These are phyloP conservation scores for Lordiphosa fenestrarum DNA, from an alignment of 2,888 invertebrate genomes.

Conservation along the genomic window DNA sequence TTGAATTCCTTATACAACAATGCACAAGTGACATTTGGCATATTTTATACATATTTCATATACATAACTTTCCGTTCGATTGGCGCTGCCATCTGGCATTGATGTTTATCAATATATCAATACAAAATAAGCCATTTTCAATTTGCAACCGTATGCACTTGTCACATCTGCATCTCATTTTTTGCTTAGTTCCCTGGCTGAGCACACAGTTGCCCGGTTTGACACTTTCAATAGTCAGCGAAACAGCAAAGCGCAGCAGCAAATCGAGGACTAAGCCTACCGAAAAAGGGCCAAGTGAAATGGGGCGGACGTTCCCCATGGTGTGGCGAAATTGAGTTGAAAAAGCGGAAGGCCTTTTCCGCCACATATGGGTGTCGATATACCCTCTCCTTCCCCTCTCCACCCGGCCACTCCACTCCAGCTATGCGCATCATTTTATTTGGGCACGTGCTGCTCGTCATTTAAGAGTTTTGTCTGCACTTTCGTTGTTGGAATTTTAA, in stretches of 20 bases:
- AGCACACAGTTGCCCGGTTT: slow-evolving; percentile 59
- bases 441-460: slow-evolving; percentile 74
- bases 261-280: slow-evolving; percentile 30
- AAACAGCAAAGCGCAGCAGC: slow-evolving; percentile 39
- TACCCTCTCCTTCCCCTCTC: not conserved
- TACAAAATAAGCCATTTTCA: slow-evolving; percentile 60
- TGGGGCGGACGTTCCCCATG: slow-evolving; percentile 2
- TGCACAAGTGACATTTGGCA: too few species aligned
- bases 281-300: slow-evolving; percentile 10
- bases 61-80: not conserved
- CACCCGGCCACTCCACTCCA: slow-evolving; percentile 17
- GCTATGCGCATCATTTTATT: slow-evolving; percentile 58
- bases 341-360: too few species aligned
- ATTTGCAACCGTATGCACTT: slow-evolving; percentile 59
- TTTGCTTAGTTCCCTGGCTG: slow-evolving; percentile 12
- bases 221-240: slow-evolving; percentile 70
- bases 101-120: slow-evolving; percentile 68
- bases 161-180: slow-evolving; percentile 62
- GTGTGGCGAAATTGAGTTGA: slow-evolving; percentile 46
- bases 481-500: slow-evolving; percentile 71
- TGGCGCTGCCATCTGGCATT: slow-evolving; percentile 52
- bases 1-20: too few species aligned
- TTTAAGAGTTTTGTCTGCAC: slow-evolving; percentile 76
- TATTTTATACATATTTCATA: too few species aligned
- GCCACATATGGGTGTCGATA: not conserved